Conservation (phyloP, 1,140 invertebrate genomes). For the Stegodyphus dumicola region DNA sequence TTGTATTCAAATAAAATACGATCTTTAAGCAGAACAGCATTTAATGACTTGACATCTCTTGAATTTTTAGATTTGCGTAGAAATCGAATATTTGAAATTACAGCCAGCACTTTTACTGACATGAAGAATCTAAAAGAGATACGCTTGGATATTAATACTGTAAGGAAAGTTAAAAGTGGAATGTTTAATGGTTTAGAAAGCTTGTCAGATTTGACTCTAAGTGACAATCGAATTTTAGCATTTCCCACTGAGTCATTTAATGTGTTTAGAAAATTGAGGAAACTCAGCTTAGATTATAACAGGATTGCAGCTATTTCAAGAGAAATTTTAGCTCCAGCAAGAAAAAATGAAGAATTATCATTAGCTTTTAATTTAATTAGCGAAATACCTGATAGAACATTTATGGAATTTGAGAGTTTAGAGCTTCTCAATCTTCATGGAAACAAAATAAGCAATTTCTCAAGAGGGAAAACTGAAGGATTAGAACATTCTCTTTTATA, state of each 20-base stretch:
- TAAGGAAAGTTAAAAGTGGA: conserved; percentile 87
- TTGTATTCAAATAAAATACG: conserved; percentile 67
- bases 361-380: conserved; percentile 86
- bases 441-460: conserved; percentile 80
- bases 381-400: conserved; percentile 82
- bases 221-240: conserved; percentile 87
- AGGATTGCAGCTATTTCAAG: conserved; percentile 84
- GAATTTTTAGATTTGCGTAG: conserved; percentile 66
- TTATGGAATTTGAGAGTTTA: conserved; percentile 74
- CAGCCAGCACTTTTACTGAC: conserved; percentile 81
- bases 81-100: conserved; percentile 84
- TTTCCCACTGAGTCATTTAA: conserved; percentile 83
- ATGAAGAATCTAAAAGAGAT: conserved; percentile 78
- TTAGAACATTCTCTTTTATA: conserved; percentile 79
- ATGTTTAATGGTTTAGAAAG: conserved; percentile 83
- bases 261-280: conserved; percentile 78
- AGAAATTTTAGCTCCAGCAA: conserved; percentile 70
- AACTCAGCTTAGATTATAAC: conserved; percentile 85
- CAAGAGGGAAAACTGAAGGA: conserved; percentile 79
- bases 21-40: conserved; percentile 42
- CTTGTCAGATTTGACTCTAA: conserved; percentile 81
- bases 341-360: conserved; percentile 71
- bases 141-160: conserved; percentile 85
- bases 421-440: conserved; percentile 80
- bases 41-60: conserved; percentile 53